phyloP scores from a whole-genome alignment of 2,797 vertebrate species.

The Pangasius macronema region DNA sequence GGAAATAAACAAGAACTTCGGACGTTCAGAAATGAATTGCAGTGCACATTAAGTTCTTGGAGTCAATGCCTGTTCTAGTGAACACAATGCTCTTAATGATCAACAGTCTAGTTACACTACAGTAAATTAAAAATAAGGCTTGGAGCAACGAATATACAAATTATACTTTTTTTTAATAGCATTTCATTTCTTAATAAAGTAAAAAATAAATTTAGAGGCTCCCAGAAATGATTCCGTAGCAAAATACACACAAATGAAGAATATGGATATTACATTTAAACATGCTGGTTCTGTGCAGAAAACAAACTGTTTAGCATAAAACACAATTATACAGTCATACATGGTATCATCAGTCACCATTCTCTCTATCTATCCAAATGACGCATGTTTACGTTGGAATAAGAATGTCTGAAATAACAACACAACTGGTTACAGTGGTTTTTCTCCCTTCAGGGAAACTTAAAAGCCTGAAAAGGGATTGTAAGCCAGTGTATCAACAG shows the following conservation, averaged over 20 bases:
- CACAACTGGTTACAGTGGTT: background rate
- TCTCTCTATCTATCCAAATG: background rate
- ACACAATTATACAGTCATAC: background rate
- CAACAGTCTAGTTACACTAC: background rate
- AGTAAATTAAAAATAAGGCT: background rate
- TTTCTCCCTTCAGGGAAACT: background rate
- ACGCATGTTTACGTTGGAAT: background rate
- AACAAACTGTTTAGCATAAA: background rate
- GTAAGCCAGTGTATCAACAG: background rate
- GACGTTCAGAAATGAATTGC: conserved; percentile 11
- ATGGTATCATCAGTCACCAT: background rate
- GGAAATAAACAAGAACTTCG: background rate
- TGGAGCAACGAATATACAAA: background rate
- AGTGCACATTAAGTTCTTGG: background rate
- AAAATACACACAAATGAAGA: background rate
- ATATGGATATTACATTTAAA: background rate
- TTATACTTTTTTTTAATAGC: background rate
- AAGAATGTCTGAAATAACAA: background rate
- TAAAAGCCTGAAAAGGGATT: background rate
- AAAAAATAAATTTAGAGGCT: background rate
- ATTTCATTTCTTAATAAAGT: conserved; percentile 1
- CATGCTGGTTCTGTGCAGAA: background rate
- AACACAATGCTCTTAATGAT: background rate
- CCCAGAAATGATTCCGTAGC: background rate
- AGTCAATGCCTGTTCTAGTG: background rate